Percentiles rank a stretch among this genome's conserved stretches.
Evolutionary conservation across 2,113 vertebrate species (phyloP).

Genomic region (Gracilinanus agilis): DNA sequence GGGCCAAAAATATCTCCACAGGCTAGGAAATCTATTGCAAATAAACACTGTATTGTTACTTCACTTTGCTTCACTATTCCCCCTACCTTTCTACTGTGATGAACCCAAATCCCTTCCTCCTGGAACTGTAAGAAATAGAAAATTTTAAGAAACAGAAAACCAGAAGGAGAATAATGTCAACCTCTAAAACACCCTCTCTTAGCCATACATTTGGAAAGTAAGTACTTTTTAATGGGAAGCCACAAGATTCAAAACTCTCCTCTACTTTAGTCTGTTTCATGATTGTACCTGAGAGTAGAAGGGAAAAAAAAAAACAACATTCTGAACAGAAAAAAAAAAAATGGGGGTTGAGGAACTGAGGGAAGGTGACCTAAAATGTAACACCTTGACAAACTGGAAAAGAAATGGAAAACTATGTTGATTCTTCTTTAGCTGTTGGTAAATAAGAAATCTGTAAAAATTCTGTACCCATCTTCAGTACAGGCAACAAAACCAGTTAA

Average conservation of each 20-base stretch:
- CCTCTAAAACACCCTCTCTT: neutral
- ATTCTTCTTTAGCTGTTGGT: constrained; percentile 1
- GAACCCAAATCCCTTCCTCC: neutral
- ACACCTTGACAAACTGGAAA: constrained; percentile 6
- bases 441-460: constrained; percentile 27
- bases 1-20: constrained; percentile 27
- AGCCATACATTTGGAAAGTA: constrained; percentile 23
- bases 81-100: constrained; percentile 25
- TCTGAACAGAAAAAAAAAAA: neutral
- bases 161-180: constrained; percentile 41
- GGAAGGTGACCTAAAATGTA: constrained; percentile 17
- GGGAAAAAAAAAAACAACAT: neutral
- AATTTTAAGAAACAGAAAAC: neutral
- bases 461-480: constrained; percentile 6
- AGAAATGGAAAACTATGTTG: constrained; percentile 27
- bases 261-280: neutral
- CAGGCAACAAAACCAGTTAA: constrained; percentile 20
- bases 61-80: neutral
- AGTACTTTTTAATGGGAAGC: constrained; percentile 22
- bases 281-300: neutral
- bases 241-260: constrained; percentile 38
- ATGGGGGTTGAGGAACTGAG: neutral
- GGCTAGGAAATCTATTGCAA: constrained; percentile 18
- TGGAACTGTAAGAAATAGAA: neutral
- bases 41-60: constrained; percentile 28